phyloP scores from a whole-genome alignment of 2,113 vertebrate species.

The Ariopsis seemanni region DNA sequence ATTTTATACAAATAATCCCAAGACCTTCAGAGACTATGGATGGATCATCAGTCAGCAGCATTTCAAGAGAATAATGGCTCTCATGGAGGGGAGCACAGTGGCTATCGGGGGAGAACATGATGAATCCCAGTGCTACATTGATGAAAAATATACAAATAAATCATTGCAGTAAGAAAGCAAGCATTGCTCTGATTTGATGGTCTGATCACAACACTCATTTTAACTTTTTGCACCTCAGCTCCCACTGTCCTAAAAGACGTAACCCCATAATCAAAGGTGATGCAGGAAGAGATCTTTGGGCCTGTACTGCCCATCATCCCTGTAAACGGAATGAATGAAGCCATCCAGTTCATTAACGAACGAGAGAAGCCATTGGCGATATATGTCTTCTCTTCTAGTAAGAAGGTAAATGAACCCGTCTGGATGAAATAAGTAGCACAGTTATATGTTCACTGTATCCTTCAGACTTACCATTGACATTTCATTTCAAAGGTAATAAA shows the following conservation, averaged over 20 bases:
- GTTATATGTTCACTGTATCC: not conserved
- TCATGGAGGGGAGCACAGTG: constrained; percentile 82
- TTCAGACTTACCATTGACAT: not conserved
- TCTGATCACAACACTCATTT: not conserved
- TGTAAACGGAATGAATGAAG: constrained; percentile 75
- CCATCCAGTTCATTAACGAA: constrained; percentile 83
- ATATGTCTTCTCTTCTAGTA: constrained; percentile 81
- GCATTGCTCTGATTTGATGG: too few relatives aligned
- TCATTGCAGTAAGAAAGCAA: not conserved
- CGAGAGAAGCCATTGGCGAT: constrained; percentile 87
- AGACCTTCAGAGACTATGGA: constrained; percentile 82
- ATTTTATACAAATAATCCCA: constrained; percentile 84
- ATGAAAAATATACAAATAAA: constrained; percentile 58
- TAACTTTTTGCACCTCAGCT: constrained; percentile 60
- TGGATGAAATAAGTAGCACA: not conserved
- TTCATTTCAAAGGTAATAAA: constrained; percentile 72
- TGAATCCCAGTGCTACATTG: constrained; percentile 81
- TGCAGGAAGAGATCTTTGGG: constrained; percentile 93
- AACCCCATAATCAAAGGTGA: constrained; percentile 75
- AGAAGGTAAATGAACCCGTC: constrained; percentile 70
- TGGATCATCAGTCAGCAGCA: constrained; percentile 83
- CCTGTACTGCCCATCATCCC: constrained; percentile 85
- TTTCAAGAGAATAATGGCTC: constrained; percentile 74
- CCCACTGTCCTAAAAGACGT: constrained; percentile 83
- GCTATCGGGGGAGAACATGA: constrained; percentile 80